phyloP scores from a whole-genome alignment of 2,113 vertebrate species.

The Microcebus murinus region DNA sequence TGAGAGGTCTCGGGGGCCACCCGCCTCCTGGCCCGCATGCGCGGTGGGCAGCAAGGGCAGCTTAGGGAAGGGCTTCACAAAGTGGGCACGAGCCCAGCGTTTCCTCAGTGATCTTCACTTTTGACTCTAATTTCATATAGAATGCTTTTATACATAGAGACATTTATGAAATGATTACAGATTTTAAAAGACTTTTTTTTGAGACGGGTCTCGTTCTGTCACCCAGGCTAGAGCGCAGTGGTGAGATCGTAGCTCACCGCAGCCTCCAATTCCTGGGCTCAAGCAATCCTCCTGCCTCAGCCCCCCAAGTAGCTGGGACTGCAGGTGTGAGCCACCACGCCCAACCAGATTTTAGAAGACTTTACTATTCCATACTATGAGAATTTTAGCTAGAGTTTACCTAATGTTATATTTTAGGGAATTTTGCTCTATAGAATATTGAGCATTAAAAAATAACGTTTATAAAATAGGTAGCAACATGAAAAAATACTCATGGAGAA shows the following conservation, averaged over 20 bases:
- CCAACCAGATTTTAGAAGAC: background rate
- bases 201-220: too few relatives aligned
- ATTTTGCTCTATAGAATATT: background rate
- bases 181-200: background rate
- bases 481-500: background rate
- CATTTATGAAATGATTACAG: background rate
- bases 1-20: background rate
- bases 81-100: background rate
- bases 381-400: background rate
- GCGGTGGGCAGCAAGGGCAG: background rate
- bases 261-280: too few relatives aligned
- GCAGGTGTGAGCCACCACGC: too few relatives aligned
- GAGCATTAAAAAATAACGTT: background rate
- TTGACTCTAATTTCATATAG: background rate
- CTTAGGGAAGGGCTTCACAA: background rate
- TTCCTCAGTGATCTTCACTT: background rate
- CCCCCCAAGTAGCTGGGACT: too few relatives aligned
- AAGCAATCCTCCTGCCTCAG: too few relatives aligned
- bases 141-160: background rate
- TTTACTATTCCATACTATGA: background rate
- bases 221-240: too few relatives aligned
- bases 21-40: rapidly evolving
- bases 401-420: background rate
- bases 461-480: background rate
- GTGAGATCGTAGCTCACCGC: too few relatives aligned